These are phyloP conservation scores for Acholoe squamosa DNA, from an alignment of 2,888 invertebrate species.

Conservation along the genomic window DNA sequence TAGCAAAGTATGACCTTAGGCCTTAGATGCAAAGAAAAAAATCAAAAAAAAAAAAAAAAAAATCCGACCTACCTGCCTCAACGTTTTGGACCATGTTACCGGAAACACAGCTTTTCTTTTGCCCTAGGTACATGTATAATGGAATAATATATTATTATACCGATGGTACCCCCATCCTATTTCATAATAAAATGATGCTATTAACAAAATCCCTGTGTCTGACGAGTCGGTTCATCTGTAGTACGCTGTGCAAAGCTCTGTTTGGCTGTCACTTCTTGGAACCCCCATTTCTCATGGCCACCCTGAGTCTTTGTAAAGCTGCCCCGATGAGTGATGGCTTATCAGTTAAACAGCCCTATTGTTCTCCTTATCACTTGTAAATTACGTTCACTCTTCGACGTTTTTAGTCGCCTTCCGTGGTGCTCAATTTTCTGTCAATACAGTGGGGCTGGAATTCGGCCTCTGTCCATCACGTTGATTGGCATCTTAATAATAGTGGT, in stretches of 20 bases:
- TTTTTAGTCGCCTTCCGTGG: conserved; percentile 41
- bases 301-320: background rate
- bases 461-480: conserved; percentile 26
- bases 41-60: no score
- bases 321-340: conserved; percentile 35
- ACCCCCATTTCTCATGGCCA: conserved; percentile 8
- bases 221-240: background rate
- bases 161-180: background rate
- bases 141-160: background rate
- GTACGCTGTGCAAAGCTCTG: background rate
- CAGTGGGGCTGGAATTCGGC: conserved; percentile 19
- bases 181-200: conserved; percentile 10
- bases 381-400: conserved; percentile 26
- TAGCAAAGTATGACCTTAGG: no score
- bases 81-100: no score
- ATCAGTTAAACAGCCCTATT: conserved; percentile 53
- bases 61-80: no score
- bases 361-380: conserved; percentile 49
- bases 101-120: no score
- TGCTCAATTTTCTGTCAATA: conserved; percentile 55
- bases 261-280: background rate
- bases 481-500: conserved; percentile 32
- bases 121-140: no score
- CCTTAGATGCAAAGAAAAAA: no score
- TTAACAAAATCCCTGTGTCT: background rate